These are phyloP conservation scores for Puffinus mauretanicus DNA, from an alignment of 2,113 vertebrate species.

Conservation along the genomic window DNA sequence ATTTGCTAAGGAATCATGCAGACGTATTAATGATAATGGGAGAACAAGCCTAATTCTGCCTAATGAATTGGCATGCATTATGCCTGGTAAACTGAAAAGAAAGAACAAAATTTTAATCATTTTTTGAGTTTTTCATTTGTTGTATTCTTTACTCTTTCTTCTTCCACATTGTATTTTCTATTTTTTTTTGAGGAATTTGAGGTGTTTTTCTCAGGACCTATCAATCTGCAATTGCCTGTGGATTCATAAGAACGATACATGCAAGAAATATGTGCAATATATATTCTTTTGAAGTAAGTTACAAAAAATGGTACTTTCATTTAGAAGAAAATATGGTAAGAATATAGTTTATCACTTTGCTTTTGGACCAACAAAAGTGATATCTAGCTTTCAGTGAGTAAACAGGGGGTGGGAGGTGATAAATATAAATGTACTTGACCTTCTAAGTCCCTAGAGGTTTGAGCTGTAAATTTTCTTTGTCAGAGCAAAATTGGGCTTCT, in stretches of 20 bases:
- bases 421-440: background rate
- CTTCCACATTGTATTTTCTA: background rate
- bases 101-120: background rate
- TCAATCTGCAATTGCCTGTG: background rate
- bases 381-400: background rate
- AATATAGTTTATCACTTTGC: background rate
- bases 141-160: background rate
- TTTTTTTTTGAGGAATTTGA: background rate
- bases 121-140: background rate
- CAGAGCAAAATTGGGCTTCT: background rate
- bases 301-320: background rate
- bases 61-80: background rate
- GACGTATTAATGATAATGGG: background rate
- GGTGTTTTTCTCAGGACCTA: background rate
- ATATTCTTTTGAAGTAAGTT: background rate
- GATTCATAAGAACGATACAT: rapidly evolving
- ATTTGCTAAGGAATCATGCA: slow-evolving; percentile 13
- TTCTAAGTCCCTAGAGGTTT: background rate
- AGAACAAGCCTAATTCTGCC: slow-evolving; percentile 8
- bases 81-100: background rate
- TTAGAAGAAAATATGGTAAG: background rate
- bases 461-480: background rate
- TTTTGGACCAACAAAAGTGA: background rate
- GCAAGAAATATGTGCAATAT: background rate
- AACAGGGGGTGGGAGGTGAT: background rate